Percentiles rank a stretch among this genome's conserved stretches.
Conservation (phyloP, 1,140 invertebrate species). For the Armadillidium nasatum region DNA sequence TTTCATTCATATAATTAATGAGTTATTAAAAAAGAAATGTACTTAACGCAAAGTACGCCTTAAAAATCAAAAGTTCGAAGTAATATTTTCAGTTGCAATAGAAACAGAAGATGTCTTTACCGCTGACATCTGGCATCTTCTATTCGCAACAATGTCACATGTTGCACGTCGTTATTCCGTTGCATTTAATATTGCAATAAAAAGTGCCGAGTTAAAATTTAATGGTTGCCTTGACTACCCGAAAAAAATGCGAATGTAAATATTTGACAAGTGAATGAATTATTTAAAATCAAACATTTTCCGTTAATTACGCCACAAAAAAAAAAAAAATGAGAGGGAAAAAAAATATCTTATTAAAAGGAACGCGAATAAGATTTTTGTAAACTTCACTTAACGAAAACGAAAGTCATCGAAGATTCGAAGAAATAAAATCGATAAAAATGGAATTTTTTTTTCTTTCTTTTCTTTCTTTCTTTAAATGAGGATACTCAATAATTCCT, state of each 20-base stretch:
- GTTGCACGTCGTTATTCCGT: background rate
- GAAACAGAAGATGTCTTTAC: background rate
- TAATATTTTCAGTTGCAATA: background rate
- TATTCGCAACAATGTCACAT: background rate
- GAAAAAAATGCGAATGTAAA: background rate
- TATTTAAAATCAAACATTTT: conserved; percentile 10
- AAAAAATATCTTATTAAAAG: no score
- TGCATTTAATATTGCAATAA: conserved; percentile 12
- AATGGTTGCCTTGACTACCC: background rate
- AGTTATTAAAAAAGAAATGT: background rate
- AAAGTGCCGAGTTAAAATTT: background rate
- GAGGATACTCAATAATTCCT: no score
- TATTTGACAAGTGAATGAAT: background rate
- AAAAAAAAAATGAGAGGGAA: background rate
- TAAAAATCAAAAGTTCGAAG: background rate
- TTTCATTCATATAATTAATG: background rate
- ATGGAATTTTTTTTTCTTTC: no score
- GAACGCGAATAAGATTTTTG: no score
- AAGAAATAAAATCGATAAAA: no score
- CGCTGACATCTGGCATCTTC: background rate
- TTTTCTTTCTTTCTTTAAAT: no score
- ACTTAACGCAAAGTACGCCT: background rate
- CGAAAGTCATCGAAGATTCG: no score
- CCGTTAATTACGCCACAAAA: background rate
- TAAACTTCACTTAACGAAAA: no score